Evolutionary conservation across 2,888 invertebrate species (phyloP).

Genomic region (Epsilonema sp.): DNA sequence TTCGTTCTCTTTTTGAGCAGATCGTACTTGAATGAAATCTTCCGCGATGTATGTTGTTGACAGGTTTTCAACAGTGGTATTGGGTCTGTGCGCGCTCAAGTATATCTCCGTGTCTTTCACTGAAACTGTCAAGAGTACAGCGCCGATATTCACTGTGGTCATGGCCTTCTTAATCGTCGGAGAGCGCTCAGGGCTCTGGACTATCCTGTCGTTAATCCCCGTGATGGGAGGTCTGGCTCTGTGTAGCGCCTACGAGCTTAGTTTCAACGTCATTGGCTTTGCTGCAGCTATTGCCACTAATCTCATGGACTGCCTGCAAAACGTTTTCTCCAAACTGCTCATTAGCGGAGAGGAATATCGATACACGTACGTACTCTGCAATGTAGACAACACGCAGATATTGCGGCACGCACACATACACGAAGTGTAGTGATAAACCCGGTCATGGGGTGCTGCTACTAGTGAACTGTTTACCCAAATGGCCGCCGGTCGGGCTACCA

Average conservation of each 20-base stretch:
- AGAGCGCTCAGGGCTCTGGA: slow-evolving; percentile 46
- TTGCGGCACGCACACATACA: too few species aligned
- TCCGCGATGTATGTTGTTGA: too few species aligned
- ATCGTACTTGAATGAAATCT: too few species aligned
- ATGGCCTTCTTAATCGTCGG: slow-evolving; percentile 42
- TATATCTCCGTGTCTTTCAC: slow-evolving; percentile 60
- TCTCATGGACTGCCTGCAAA: slow-evolving; percentile 55
- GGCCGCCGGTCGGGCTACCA: too few species aligned
- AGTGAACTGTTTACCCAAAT: too few species aligned
- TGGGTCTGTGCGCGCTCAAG: slow-evolving; percentile 52
- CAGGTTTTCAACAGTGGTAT: slow-evolving; percentile 50
- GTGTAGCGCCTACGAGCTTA: slow-evolving; percentile 54
- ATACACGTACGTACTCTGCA: slow-evolving; percentile 46
- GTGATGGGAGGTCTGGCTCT: slow-evolving; percentile 55
- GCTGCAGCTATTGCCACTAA: slow-evolving; percentile 55
- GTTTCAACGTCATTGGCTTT: slow-evolving; percentile 51
- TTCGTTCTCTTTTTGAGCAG: too few species aligned
- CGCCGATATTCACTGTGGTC: slow-evolving; percentile 54
- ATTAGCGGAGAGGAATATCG: slow-evolving; percentile 51
- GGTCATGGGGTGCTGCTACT: too few species aligned
- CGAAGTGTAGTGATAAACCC: too few species aligned
- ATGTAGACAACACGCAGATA: too few species aligned
- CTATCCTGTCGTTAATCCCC: slow-evolving; percentile 50
- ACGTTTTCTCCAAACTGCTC: slow-evolving; percentile 55
- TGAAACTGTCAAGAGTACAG: slow-evolving; percentile 58